A percentile compares a stretch with the other conserved stretches of the same genome.
These are phyloP conservation scores for Oryzias curvinotus DNA, from an alignment of 2,113 vertebrate species.

Conservation along the genomic window DNA sequence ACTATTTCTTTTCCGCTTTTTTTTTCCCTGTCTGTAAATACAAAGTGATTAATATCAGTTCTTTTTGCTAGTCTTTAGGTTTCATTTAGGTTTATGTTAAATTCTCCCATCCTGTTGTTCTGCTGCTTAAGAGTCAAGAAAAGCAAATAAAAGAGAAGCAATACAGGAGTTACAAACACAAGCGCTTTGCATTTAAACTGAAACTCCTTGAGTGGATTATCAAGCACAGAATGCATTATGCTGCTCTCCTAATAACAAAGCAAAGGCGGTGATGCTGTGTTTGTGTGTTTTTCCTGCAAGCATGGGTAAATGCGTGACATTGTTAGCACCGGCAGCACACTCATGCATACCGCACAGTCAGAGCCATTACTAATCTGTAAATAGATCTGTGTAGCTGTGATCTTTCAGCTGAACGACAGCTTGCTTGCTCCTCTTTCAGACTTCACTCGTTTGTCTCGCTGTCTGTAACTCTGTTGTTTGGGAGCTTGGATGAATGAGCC, in stretches of 20 bases:
- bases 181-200: background rate
- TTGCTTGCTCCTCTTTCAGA: slow-evolving; percentile 32
- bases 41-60: too few species aligned
- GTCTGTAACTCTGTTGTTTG: slow-evolving; percentile 41
- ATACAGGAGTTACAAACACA: too few species aligned
- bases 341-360: slow-evolving; percentile 21
- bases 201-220: slow-evolving; percentile 6
- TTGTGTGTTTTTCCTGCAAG: background rate
- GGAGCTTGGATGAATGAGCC: slow-evolving; percentile 51
- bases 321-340: background rate
- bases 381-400: slow-evolving; percentile 58
- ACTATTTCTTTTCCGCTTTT: too few species aligned
- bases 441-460: slow-evolving; percentile 33
- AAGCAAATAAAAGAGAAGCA: too few species aligned
- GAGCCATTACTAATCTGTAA: slow-evolving; percentile 59
- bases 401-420: slow-evolving; percentile 48
- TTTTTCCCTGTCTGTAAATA: too few species aligned
- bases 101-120: too few species aligned
- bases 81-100: too few species aligned
- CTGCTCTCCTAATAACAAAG: slow-evolving; percentile 19
- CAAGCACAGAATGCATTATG: slow-evolving; percentile 12
- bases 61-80: too few species aligned
- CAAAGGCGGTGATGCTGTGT: slow-evolving; percentile 9
- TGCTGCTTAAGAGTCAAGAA: too few species aligned
- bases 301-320: background rate